Evolutionary conservation across 1,140 invertebrate species (phyloP), one percentile per base, ranked within the genome.

Genomic region (Penaeus chinensis): DNA sequence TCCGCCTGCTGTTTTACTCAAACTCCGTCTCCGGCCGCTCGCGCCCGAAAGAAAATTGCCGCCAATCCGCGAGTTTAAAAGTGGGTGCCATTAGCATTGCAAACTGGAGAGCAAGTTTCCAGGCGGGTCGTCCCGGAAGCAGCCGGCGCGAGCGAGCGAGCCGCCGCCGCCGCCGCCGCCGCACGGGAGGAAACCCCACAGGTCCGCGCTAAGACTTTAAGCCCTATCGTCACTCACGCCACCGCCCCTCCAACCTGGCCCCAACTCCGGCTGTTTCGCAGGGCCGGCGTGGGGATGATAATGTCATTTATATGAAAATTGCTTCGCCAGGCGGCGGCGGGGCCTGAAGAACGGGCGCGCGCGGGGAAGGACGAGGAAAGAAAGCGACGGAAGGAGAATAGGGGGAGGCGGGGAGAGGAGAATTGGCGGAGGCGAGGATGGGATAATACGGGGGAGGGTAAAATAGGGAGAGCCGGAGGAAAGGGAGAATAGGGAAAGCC

Each of bases 261-360:
- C 69, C 18, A 76, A 22, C 83, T 77, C 71, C 83, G 74, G 83
- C 71, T 76, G 83, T 78, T 85, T 78, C 71, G 71, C 83, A 62
- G 83, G 62, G 62, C 77, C 54, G 84, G 62, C 84, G 84, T 66
- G 19, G 84, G 76, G 77, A 85, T 85, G 84, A 85, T 85, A 85
- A 85, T 85, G 84, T 85, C 84, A 85, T 85, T 85, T 85, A 85
- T 85, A 85, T 85, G 84, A 85, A 85, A 85, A 85, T 85, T 85
- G 84, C 84, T 66, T 78, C 84, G 80, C 62, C 63, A 79, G 74
- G 65, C 84, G 74, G 66, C 76, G 80, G 62, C n/a, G 61, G 8
- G 62, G 20, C n/a, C 32, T 71, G 71, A 83, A 19, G 82, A 47
- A 71, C 5, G 79, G 61, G 80, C 8, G 37, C 32, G 54, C 18